Percentiles rank a stretch among this genome's conserved stretches.
Conservation (phyloP, 2,113 vertebrate species). For the Syngnathus typhle region DNA sequence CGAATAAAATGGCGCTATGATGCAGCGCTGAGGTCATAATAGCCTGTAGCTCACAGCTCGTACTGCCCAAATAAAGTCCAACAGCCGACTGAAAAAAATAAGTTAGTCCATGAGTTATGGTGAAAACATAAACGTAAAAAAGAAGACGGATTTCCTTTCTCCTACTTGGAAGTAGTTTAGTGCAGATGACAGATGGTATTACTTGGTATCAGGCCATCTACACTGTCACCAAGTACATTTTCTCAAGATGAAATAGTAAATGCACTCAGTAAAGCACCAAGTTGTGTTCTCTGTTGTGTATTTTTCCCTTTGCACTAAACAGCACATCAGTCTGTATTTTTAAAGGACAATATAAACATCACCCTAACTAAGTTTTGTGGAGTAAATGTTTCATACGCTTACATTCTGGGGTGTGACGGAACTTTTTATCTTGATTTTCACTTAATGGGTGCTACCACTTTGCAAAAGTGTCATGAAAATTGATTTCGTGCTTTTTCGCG, state of each 20-base stretch:
- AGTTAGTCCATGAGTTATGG: neutral
- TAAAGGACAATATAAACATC: neutral
- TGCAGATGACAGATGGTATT: slow-evolving; percentile 4
- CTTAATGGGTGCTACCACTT: neutral
- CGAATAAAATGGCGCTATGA: neutral
- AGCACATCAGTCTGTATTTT: neutral
- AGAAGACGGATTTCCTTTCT: neutral
- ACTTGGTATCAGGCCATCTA: neutral
- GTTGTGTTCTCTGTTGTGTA: neutral
- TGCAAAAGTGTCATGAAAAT: neutral
- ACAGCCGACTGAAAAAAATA: neutral
- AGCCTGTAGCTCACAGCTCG: neutral
- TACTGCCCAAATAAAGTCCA: neutral
- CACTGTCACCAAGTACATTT: neutral
- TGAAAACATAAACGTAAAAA: neutral
- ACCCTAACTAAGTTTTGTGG: neutral
- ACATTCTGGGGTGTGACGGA: neutral
- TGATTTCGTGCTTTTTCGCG: neutral
- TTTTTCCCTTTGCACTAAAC: neutral
- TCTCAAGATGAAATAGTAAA: neutral
- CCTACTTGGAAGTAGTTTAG: neutral
- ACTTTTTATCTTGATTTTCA: neutral
- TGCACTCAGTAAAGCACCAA: neutral
- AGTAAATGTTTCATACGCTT: neutral
- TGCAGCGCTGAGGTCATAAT: neutral